Conservation (phyloP, 2,113 vertebrate species). For the Xiphorhynchus elegans region DNA sequence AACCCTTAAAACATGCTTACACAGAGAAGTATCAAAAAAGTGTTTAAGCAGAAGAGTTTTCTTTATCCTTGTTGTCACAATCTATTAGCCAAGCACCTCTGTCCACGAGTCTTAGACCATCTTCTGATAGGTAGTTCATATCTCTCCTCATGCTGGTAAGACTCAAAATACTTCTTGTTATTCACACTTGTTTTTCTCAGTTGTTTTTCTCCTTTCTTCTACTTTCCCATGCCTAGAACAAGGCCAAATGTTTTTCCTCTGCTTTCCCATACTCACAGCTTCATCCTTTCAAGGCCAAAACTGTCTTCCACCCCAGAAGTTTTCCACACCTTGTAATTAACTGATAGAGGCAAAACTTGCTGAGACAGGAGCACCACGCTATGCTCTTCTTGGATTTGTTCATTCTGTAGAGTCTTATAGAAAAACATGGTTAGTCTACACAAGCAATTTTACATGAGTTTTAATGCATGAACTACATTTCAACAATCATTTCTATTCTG, state of each 20-base stretch:
- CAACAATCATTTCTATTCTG: background rate
- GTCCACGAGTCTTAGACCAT: too few species aligned
- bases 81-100: too few species aligned
- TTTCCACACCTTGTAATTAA: background rate
- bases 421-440: background rate
- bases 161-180: too few species aligned
- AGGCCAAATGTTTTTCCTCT: too few species aligned
- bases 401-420: background rate
- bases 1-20: background rate
- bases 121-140: too few species aligned
- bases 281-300: too few species aligned
- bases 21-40: background rate
- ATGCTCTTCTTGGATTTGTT: background rate
- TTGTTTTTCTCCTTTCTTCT: too few species aligned
- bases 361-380: background rate
- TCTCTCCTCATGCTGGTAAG: too few species aligned
- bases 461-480: background rate
- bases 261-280: too few species aligned
- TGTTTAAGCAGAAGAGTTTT: background rate
- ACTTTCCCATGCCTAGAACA: too few species aligned
- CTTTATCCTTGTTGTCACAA: background rate
- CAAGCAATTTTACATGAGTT: accelerated
- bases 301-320: too few species aligned
- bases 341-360: background rate
- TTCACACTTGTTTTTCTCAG: too few species aligned